Evolutionary conservation across 2,888 invertebrate species (phyloP).

Genomic region (Lymantria monacha): DNA sequence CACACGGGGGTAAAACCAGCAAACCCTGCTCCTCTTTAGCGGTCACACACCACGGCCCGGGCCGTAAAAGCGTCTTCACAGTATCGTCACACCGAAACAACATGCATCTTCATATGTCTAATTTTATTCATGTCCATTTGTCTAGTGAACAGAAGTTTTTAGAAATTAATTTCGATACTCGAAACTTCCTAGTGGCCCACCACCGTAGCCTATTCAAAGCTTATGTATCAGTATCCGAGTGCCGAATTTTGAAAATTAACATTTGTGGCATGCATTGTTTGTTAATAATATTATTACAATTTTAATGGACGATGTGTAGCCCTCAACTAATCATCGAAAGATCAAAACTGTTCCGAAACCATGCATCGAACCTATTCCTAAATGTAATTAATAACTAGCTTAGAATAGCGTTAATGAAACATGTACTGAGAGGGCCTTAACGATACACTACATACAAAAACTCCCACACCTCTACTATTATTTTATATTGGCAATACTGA

Average conservation of each 20-base stretch:
- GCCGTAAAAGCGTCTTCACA: conserved; percentile 33
- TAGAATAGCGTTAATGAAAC: conserved; percentile 74
- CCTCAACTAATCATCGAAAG: conserved; percentile 32
- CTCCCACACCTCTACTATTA: conserved; percentile 16
- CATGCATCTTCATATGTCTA: conserved; percentile 50
- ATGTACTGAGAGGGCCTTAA: conserved; percentile 60
- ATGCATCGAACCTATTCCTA: conserved; percentile 70
- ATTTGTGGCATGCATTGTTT: conserved; percentile 64
- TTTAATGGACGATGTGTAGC: conserved; percentile 48
- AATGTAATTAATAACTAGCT: conserved; percentile 67
- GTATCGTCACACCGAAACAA: conserved; percentile 35
- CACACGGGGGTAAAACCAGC: conserved; percentile 37
- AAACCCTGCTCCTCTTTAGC: conserved; percentile 42
- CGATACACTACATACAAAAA: conserved; percentile 51
- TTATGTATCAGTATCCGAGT: conserved; percentile 6
- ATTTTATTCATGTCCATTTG: conserved; percentile 23
- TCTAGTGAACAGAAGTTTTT: conserved; percentile 22
- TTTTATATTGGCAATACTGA: conserved; percentile 11
- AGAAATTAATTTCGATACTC: conserved; percentile 21
- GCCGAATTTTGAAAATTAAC: conserved; percentile 26
- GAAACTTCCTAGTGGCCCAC: conserved; percentile 38
- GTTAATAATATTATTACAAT: conserved; percentile 70
- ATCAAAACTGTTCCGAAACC: conserved; percentile 47
- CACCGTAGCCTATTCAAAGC: conserved; percentile 56
- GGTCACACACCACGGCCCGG: conserved; percentile 26